phyloP scores from a whole-genome alignment of 1,140 invertebrate genomes.

The Chironomus striatipennis region DNA sequence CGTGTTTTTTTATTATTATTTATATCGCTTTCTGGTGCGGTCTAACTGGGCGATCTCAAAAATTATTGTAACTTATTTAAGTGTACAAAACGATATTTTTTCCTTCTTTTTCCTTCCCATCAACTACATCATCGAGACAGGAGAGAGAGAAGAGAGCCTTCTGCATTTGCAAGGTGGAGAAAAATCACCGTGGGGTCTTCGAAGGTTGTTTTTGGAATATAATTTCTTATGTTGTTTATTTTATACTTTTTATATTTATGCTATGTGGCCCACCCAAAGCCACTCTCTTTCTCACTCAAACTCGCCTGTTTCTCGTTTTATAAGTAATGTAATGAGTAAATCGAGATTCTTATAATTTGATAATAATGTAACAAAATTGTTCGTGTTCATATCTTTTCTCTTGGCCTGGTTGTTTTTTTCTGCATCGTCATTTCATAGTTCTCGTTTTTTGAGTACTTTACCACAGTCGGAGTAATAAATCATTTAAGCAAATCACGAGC shows the following conservation, averaged over 20 bases:
- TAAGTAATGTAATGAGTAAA: constrained; percentile 19
- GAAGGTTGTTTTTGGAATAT: not conserved
- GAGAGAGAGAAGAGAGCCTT: not conserved
- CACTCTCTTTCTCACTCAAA: not conserved
- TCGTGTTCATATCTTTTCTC: not conserved
- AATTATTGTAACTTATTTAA: not conserved
- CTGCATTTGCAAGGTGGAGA: constrained; percentile 15
- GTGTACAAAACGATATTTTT: not conserved
- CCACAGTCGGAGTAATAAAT: constrained; percentile 16
- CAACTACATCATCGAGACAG: too few species aligned
- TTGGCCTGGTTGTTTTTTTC: not conserved
- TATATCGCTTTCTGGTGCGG: not conserved
- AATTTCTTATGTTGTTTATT: constrained; percentile 4
- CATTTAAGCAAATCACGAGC: constrained; percentile 20
- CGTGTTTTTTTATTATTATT: constrained; percentile 4
- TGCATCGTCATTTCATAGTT: constrained; percentile 21
- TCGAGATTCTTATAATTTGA: constrained; percentile 20
- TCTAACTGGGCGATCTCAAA: not conserved
- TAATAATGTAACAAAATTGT: constrained; percentile 15
- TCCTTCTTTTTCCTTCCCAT: not conserved
- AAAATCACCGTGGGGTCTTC: constrained; percentile 7
- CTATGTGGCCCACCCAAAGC: constrained; percentile 3
- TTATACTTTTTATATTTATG: not conserved
- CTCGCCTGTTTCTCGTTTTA: not conserved
- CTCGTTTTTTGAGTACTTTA: not conserved